Conservation (phyloP, 1,140 invertebrate species). For the Magallana ariakensis region DNA sequence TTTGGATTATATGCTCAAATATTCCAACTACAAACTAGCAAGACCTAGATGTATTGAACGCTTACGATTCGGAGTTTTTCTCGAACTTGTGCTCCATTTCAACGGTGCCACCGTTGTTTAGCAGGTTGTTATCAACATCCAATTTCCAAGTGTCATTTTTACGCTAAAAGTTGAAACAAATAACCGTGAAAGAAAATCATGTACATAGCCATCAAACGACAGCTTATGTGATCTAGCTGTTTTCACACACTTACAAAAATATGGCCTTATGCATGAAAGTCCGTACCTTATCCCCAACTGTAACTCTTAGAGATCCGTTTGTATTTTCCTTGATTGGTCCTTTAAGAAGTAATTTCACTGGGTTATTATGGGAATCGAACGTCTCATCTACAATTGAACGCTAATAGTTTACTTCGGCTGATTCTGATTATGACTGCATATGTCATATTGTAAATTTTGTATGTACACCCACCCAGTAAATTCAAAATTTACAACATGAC, state of each 20-base stretch:
- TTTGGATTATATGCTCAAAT: background rate
- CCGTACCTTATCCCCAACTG: background rate
- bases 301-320: background rate
- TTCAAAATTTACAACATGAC: background rate
- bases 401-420: background rate
- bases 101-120: background rate
- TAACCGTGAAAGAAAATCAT: background rate
- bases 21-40: background rate
- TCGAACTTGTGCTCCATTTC: conserved; percentile 24
- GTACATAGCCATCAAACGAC: no score
- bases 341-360: conserved; percentile 4
- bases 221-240: no score
- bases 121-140: background rate
- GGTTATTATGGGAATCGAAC: background rate
- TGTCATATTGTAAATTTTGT: no score
- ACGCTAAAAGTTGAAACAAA: background rate
- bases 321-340: conserved; percentile 3
- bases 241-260: no score
- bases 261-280: no score
- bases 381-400: conserved; percentile 1
- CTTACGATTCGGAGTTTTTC: background rate
- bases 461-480: background rate
- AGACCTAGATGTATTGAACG: background rate
- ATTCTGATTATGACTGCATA: no score
- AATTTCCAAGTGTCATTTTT: conserved; percentile 10